Percentiles rank a stretch among this genome's conserved stretches.
These are phyloP conservation scores for Botia kubotai DNA, from an alignment of 2,797 vertebrate genomes.

Conservation along the genomic window DNA sequence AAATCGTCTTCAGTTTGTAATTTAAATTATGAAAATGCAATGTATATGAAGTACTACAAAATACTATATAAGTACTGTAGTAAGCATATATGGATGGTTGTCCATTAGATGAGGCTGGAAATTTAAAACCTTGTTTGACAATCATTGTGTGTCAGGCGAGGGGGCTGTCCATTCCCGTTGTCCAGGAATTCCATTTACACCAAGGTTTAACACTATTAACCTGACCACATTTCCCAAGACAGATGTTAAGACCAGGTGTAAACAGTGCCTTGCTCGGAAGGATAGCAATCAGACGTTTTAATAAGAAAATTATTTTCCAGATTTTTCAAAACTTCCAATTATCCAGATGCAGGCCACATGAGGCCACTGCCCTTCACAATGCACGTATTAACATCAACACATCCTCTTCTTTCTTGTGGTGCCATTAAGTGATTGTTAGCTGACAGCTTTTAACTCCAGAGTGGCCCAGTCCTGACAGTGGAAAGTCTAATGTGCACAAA, in stretches of 20 bases:
- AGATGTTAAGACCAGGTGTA: neutral
- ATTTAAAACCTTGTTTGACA: neutral
- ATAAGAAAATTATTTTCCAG: too few relatives aligned
- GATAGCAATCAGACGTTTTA: too few relatives aligned
- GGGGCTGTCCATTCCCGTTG: neutral
- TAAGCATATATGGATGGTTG: too few relatives aligned
- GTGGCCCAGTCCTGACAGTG: slow-evolving; percentile 13
- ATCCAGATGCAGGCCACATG: neutral
- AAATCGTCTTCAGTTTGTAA: too few relatives aligned
- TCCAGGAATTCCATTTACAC: neutral
- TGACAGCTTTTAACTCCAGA: slow-evolving; percentile 29
- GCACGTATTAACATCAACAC: neutral
- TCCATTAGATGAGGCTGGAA: neutral
- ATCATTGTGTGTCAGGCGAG: neutral
- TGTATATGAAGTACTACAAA: too few relatives aligned
- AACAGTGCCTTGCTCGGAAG: too few relatives aligned
- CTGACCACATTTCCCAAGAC: neutral
- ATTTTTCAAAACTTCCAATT: too few relatives aligned
- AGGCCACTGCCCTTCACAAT: neutral
- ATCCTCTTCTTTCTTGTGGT: neutral
- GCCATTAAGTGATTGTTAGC: slow-evolving; percentile 15
- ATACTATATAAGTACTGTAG: too few relatives aligned
- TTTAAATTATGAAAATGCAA: too few relatives aligned
- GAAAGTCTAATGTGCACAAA: slow-evolving; percentile 34
- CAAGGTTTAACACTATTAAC: neutral